Evolutionary conservation across 2,888 invertebrate species (phyloP).

Genomic region (Drosophila mercatorum): DNA sequence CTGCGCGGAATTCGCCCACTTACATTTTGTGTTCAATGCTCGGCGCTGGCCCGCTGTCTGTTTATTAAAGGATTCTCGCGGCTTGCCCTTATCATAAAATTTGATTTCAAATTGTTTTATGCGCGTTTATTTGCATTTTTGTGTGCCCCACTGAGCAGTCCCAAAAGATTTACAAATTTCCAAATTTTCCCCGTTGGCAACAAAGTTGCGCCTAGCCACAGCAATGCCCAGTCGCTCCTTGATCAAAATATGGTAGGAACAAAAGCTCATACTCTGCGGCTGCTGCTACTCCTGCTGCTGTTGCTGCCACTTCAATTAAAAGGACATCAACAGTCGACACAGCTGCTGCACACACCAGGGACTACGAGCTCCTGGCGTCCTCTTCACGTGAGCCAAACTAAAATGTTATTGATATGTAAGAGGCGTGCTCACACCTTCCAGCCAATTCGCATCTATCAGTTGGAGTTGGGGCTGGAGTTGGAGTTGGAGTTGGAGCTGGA

Average conservation of each 20-base stretch:
- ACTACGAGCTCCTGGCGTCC: conserved; percentile 1
- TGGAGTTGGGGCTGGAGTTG: background rate
- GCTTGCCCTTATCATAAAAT: conserved; percentile 75
- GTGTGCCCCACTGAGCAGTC: conserved; percentile 53
- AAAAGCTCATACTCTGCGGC: conserved; percentile 23
- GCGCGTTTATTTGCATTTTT: conserved; percentile 77
- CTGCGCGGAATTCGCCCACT: conserved; percentile 57
- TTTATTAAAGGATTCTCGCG: conserved; percentile 75
- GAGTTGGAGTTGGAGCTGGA: background rate
- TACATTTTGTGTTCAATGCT: conserved; percentile 57
- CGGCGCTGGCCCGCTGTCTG: conserved; percentile 32
- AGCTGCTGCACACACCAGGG: conserved; percentile 60
- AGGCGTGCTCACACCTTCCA: conserved; percentile 74
- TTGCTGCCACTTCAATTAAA: conserved; percentile 79
- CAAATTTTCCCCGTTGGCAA: conserved; percentile 5
- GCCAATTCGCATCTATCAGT: conserved; percentile 50
- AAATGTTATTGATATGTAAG: conserved; percentile 73
- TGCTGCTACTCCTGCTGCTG: conserved; percentile 44
- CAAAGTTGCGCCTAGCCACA: conserved; percentile 26
- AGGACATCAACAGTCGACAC: conserved; percentile 81
- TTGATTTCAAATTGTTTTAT: conserved; percentile 77
- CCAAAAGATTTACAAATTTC: conserved; percentile 7
- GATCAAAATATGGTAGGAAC: conserved; percentile 41
- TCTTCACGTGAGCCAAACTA: conserved; percentile 55
- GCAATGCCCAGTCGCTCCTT: conserved; percentile 15